These are phyloP conservation scores for Branchellion lobata DNA, from an alignment of 2,888 invertebrate species.

Conservation along the genomic window DNA sequence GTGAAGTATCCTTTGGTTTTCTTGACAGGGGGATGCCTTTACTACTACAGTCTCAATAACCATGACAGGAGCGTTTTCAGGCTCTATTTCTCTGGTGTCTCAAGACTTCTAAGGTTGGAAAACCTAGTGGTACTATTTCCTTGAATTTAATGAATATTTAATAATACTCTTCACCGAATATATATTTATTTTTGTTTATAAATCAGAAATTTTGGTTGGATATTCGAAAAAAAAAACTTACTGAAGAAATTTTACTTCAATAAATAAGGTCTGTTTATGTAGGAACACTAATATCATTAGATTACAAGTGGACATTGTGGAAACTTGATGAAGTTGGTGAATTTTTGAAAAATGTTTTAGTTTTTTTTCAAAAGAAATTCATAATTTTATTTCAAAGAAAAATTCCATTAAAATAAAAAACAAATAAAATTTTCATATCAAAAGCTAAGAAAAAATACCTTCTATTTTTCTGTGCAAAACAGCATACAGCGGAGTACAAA, in stretches of 20 bases:
- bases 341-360: background rate
- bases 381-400: constrained; percentile 11
- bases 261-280: constrained; percentile 60
- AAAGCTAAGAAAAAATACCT: background rate
- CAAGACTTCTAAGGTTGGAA: constrained; percentile 33
- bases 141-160: background rate
- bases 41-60: constrained; percentile 20
- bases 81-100: constrained; percentile 20
- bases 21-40: background rate
- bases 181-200: background rate
- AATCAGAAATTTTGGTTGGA: background rate
- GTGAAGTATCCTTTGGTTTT: background rate
- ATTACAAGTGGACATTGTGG: constrained; percentile 68
- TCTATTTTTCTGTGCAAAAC: constrained; percentile 11
- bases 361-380: background rate
- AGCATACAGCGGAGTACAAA: constrained; percentile 65
- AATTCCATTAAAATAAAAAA: background rate
- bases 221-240: background rate
- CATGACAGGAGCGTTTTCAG: constrained; percentile 6
- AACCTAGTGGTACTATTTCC: background rate
- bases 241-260: background rate
- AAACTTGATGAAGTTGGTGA: constrained; percentile 64
- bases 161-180: too few relatives aligned
- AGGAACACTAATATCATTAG: constrained; percentile 68
- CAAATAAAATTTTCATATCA: background rate